Evolutionary conservation across 2,888 invertebrate genomes (phyloP).

Genomic region (Allacma fusca): DNA sequence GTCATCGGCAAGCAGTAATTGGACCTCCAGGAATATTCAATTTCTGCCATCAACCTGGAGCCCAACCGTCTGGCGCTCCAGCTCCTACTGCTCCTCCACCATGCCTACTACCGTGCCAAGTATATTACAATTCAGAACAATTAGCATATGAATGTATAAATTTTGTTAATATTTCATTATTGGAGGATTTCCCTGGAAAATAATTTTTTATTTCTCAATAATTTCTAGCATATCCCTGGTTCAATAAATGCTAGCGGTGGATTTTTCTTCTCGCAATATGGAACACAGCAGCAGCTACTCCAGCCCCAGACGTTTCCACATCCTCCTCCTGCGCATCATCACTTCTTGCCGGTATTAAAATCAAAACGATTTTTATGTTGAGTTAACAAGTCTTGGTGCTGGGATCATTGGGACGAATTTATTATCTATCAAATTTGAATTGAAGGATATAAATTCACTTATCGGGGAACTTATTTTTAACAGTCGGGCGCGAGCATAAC

Average conservation of each 20-base stretch:
- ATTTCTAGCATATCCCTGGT: slow-evolving; percentile 47
- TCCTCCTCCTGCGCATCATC: slow-evolving; percentile 52
- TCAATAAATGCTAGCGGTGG: slow-evolving; percentile 49
- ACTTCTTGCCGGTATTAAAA: slow-evolving; percentile 45
- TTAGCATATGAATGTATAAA: background rate
- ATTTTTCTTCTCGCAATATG: slow-evolving; percentile 51
- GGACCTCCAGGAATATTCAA: slow-evolving; percentile 49
- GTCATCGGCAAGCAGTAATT: slow-evolving; percentile 45
- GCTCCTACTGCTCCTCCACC: slow-evolving; percentile 46
- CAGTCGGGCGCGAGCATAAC: slow-evolving; percentile 45
- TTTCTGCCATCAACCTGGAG: slow-evolving; percentile 50
- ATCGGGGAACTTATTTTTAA: background rate
- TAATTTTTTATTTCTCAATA: background rate
- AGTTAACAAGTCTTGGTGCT: too few relatives aligned
- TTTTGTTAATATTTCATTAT: background rate
- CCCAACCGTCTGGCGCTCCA: slow-evolving; percentile 42
- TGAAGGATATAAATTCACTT: too few relatives aligned
- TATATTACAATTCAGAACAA: slow-evolving; percentile 20
- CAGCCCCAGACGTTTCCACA: slow-evolving; percentile 50
- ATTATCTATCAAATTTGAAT: background rate
- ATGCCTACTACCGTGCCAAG: slow-evolving; percentile 51
- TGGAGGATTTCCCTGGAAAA: background rate
- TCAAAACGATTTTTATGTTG: too few relatives aligned
- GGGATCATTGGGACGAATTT: background rate
- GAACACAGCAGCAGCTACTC: slow-evolving; percentile 43